Evolutionary conservation across 2,888 invertebrate species (phyloP).

Genomic region (Nymphalis polychloros): DNA sequence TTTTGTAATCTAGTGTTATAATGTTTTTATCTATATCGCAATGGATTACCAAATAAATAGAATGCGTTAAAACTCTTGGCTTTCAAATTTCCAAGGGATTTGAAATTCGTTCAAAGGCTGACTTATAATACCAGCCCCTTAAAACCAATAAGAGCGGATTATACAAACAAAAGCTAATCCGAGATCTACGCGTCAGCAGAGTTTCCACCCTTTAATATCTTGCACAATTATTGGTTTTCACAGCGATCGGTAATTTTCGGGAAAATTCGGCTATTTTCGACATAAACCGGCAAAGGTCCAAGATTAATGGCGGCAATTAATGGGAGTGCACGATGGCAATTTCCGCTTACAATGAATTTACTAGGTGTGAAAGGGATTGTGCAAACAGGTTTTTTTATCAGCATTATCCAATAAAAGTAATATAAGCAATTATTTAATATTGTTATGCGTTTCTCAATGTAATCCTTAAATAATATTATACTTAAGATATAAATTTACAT

Average conservation of each 20-base stretch:
- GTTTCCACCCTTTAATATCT: constrained; percentile 38
- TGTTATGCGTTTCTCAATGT: neutral
- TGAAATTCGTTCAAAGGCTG: neutral
- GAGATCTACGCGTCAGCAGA: constrained; percentile 41
- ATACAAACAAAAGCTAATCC: constrained; percentile 41
- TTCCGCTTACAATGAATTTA: constrained; percentile 59
- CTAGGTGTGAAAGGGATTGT: constrained; percentile 30
- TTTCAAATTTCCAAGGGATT: neutral
- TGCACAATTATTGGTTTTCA: constrained; percentile 35
- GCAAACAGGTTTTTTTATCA: constrained; percentile 19
- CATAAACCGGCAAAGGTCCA: constrained; percentile 55
- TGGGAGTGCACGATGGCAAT: constrained; percentile 51
- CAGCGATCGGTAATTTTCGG: constrained; percentile 38
- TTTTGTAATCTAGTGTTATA: too few relatives aligned
- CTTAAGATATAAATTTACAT: too few relatives aligned
- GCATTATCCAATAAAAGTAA: neutral
- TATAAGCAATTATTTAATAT: neutral
- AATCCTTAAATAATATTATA: too few relatives aligned
- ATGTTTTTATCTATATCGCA: neutral
- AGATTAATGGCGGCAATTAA: constrained; percentile 73
- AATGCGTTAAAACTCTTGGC: neutral
- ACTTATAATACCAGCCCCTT: constrained; percentile 23
- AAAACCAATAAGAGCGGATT: constrained; percentile 20
- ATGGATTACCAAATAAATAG: neutral
- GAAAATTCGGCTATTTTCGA: constrained; percentile 38